These are phyloP conservation scores for Cuniculus paca DNA, from an alignment of 2,797 vertebrate species.

Conservation along the genomic window DNA sequence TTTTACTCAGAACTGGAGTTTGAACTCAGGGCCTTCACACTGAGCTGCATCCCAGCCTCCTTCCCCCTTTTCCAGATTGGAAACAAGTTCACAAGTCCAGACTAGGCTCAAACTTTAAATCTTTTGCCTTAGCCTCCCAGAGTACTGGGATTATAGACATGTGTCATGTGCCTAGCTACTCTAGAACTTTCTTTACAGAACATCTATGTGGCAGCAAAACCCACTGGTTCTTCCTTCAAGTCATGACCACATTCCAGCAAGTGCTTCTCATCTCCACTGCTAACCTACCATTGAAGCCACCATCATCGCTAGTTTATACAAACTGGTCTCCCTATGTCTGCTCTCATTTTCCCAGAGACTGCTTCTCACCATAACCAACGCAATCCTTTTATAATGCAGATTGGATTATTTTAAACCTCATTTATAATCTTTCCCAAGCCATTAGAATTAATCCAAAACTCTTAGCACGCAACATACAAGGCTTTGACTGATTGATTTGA, in stretches of 20 bases:
- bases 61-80: background rate
- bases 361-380: background rate
- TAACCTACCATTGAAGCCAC: background rate
- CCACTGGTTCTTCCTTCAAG: background rate
- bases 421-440: conserved; percentile 4
- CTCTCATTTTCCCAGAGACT: background rate
- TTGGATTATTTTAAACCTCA: background rate
- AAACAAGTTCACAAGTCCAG: background rate
- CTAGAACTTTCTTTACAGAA: background rate
- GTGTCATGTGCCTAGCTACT: background rate
- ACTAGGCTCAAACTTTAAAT: background rate
- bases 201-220: background rate
- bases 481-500: background rate
- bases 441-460: background rate
- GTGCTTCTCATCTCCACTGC: background rate
- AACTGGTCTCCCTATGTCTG: background rate
- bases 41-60: background rate
- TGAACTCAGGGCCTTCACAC: background rate
- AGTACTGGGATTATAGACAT: background rate
- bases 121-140: background rate
- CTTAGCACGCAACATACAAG: background rate
- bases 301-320: background rate
- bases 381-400: background rate
- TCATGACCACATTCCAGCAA: background rate
- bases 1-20: background rate